A percentile compares a stretch with the other conserved stretches of the same genome.
Evolutionary conservation across 2,797 vertebrate genomes (phyloP).

Genomic region (Mycteria americana): DNA sequence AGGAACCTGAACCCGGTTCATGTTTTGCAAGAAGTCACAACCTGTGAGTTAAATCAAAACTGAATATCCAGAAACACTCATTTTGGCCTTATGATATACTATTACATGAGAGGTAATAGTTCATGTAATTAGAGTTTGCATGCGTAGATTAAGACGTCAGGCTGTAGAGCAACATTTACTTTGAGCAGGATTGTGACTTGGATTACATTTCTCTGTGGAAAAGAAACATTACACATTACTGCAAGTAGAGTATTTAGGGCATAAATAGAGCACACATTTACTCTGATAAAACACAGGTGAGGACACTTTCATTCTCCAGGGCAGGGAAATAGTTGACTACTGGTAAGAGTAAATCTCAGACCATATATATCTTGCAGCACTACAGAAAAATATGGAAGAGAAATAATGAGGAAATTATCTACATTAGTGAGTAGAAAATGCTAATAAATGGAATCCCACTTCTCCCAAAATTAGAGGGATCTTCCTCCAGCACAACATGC

Average conservation of each 20-base stretch:
- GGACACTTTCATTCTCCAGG: not conserved
- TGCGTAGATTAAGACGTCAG: not conserved
- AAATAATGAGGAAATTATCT: not conserved
- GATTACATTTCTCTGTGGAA: not conserved
- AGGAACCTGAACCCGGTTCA: not conserved
- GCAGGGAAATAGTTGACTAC: not conserved
- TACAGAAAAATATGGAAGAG: not conserved
- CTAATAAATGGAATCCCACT: not conserved
- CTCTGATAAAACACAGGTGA: not conserved
- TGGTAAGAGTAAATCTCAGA: not conserved
- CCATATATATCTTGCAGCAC: not conserved
- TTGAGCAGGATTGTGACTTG: not conserved
- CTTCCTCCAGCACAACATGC: not conserved
- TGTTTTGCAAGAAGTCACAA: not conserved
- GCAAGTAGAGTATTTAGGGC: not conserved
- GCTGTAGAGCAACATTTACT: not conserved
- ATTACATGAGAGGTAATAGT: not conserved
- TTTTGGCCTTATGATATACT: not conserved
- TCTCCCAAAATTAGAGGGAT: not conserved
- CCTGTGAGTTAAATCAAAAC: not conserved
- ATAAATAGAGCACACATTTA: not conserved
- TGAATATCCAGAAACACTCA: not conserved
- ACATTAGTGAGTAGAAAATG: not conserved
- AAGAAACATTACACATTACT: not conserved
- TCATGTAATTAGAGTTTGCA: not conserved